A percentile compares a stretch with the other conserved stretches of the same genome.
These are phyloP conservation scores for Gallinago solitaria DNA, from an alignment of 2,797 vertebrate genomes.

Conservation along the genomic window DNA sequence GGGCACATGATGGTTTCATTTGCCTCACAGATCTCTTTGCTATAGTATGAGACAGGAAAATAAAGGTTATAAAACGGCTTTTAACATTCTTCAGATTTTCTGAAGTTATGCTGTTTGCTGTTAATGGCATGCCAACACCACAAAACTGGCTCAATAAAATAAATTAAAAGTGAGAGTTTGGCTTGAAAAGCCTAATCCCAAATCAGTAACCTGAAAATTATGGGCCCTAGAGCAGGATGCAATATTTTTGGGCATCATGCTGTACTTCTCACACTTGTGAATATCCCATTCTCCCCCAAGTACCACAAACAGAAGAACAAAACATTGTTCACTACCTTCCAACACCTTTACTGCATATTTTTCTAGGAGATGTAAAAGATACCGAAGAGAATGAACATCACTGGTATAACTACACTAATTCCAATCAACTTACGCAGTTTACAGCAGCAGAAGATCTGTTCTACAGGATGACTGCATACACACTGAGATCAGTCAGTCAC, in stretches of 20 bases:
- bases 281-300: neutral
- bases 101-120: neutral
- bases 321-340: neutral
- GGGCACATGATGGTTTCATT: constrained; percentile 96
- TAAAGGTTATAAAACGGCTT: neutral
- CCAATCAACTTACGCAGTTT: neutral
- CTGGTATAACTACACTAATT: neutral
- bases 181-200: neutral
- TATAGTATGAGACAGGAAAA: constrained; percentile 62
- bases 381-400: neutral
- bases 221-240: too few relatives aligned
- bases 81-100: neutral
- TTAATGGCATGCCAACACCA: neutral
- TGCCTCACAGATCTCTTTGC: constrained; percentile 97
- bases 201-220: neutral
- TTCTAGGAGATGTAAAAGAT: neutral
- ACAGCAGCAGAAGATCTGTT: neutral
- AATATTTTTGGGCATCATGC: neutral
- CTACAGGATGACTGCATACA: fast-evolving
- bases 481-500: neutral
- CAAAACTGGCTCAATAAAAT: neutral
- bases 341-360: neutral
- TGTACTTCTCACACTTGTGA: neutral
- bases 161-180: neutral
- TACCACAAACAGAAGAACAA: neutral